Evolutionary conservation across 2,888 invertebrate genomes (phyloP).

Genomic region (Scaptomyza tumidula): DNA sequence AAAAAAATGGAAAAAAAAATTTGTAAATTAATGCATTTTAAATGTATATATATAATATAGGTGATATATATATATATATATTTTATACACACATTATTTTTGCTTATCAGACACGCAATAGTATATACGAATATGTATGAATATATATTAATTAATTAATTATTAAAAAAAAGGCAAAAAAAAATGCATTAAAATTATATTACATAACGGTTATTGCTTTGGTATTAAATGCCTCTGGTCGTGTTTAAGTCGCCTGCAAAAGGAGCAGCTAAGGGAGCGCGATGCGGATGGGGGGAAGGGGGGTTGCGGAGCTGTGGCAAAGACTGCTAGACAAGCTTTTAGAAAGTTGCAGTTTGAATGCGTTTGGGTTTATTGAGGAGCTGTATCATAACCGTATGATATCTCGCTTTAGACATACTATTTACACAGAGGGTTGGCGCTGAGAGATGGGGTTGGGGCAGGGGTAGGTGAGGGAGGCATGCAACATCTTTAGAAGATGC

Average conservation of each 20-base stretch:
- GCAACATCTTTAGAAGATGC: conserved; percentile 82
- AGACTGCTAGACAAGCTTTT: conserved; percentile 39
- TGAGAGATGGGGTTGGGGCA: no score
- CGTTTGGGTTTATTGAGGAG: background rate
- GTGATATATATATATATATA: conserved; percentile 20
- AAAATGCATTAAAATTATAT: conserved; percentile 73
- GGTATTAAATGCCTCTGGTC: conserved; percentile 84
- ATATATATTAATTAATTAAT: conserved; percentile 15
- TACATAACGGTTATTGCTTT: conserved; percentile 83
- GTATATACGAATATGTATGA: conserved; percentile 18
- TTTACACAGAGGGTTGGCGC: conserved; percentile 35
- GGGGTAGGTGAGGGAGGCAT: conserved; percentile 2
- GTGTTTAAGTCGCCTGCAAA: conserved; percentile 61
- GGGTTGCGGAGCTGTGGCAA: background rate
- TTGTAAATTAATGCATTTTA: conserved; percentile 19
- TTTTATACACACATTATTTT: conserved; percentile 15
- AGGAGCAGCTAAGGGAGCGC: conserved; percentile 41
- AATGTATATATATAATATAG: conserved; percentile 2
- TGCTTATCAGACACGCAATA: conserved; percentile 43
- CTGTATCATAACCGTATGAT: conserved; percentile 23
- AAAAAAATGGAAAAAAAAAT: conserved; percentile 36
- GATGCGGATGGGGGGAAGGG: background rate
- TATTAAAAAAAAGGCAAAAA: conserved; percentile 49
- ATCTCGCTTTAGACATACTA: conserved; percentile 31
- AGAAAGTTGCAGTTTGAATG: conserved; percentile 50